Conservation (phyloP, 2,113 vertebrate species). For the Entelurus aequoreus region DNA sequence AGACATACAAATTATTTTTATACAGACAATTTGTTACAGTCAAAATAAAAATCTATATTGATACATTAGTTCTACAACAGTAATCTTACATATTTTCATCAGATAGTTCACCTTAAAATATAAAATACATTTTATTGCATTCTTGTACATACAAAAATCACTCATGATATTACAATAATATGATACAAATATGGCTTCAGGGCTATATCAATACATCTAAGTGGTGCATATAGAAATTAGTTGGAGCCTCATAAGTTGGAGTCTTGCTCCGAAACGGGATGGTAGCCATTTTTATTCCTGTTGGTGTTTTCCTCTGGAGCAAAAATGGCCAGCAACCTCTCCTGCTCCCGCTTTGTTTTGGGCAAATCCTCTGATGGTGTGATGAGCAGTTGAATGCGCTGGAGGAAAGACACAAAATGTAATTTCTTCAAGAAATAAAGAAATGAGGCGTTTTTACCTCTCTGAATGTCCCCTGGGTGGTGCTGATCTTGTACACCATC, state of each 20-base stretch:
- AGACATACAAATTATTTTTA: conserved; percentile 42
- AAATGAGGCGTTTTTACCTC: conserved; percentile 68
- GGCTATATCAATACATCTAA: not conserved
- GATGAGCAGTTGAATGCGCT: conserved; percentile 65
- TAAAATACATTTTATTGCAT: conserved; percentile 6
- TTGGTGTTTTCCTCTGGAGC: conserved; percentile 35
- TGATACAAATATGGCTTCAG: conserved; percentile 38
- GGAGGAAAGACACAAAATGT: conserved; percentile 2
- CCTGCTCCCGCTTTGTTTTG: conserved; percentile 71
- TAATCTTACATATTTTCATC: conserved; percentile 12
- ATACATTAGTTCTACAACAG: conserved; percentile 3
- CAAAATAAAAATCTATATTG: conserved; percentile 28
- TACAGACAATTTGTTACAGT: conserved; percentile 47
- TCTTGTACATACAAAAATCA: conserved; percentile 30
- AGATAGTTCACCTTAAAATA: conserved; percentile 14
- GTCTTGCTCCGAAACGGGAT: conserved; percentile 55
- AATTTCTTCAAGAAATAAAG: not conserved
- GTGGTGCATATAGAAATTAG: not conserved
- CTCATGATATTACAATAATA: conserved; percentile 34
- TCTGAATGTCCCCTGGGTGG: conserved; percentile 77
- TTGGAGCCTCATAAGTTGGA: conserved; percentile 49
- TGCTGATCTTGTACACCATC: conserved; percentile 74
- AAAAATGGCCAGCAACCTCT: conserved; percentile 64
- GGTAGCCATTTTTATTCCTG: conserved; percentile 49
- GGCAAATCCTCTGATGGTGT: conserved; percentile 65